phyloP scores from a whole-genome alignment of 2,888 invertebrate species.

The Galerucella nymphaeae region DNA sequence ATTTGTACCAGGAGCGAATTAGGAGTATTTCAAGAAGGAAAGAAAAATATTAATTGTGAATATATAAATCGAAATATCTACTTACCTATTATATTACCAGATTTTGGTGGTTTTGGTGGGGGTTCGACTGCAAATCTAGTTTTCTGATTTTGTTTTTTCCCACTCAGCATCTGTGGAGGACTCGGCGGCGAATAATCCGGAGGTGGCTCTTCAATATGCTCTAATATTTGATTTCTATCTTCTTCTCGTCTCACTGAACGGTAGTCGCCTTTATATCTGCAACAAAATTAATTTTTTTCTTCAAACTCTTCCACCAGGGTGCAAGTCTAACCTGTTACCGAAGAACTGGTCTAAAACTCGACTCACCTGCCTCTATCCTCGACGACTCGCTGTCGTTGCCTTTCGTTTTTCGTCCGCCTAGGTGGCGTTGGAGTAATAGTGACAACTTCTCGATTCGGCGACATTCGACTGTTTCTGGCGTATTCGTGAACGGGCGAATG shows the following conservation, averaged over 20 bases:
- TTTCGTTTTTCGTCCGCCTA: slow-evolving; percentile 71
- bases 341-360: too few relatives aligned
- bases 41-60: background rate
- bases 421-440: slow-evolving; percentile 72
- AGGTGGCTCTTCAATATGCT: slow-evolving; percentile 66
- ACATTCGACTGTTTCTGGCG: slow-evolving; percentile 45
- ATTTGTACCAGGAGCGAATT: too few relatives aligned
- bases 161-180: slow-evolving; percentile 58
- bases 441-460: slow-evolving; percentile 51
- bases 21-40: background rate
- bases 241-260: slow-evolving; percentile 46
- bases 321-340: too few relatives aligned
- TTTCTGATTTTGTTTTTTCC: slow-evolving; percentile 74
- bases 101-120: slow-evolving; percentile 59
- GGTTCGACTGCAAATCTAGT: slow-evolving; percentile 74
- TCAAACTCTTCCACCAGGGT: too few relatives aligned
- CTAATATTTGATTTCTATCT: slow-evolving; percentile 61
- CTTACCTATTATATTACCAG: slow-evolving; percentile 64
- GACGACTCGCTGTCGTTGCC: slow-evolving; percentile 62
- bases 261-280: slow-evolving; percentile 44
- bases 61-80: background rate
- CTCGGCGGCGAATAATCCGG: slow-evolving; percentile 74
- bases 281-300: slow-evolving; percentile 41
- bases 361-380: slow-evolving; percentile 61
- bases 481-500: slow-evolving; percentile 50